A percentile compares a stretch with the other conserved stretches of the same genome.
These are phyloP conservation scores for Tenodera sinensis DNA, from an alignment of 2,888 invertebrate genomes.

Conservation along the genomic window DNA sequence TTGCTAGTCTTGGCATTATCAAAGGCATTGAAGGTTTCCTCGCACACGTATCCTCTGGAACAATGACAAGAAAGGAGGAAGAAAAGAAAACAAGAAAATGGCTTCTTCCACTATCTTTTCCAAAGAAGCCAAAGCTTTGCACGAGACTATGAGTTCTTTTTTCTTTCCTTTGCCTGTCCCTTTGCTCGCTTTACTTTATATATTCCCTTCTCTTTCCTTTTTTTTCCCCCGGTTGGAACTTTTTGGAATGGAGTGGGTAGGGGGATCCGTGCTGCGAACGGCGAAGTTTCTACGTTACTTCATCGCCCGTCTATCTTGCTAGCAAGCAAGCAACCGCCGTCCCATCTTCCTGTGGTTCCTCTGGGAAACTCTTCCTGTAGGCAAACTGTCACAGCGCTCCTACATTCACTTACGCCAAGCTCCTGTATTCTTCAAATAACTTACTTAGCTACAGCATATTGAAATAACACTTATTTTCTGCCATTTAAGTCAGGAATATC, in stretches of 20 bases:
- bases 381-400: neutral
- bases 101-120: slow-evolving; percentile 8
- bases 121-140: neutral
- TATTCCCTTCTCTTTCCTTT: neutral
- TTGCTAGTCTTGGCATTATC: neutral
- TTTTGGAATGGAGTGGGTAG: neutral
- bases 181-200: neutral
- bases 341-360: slow-evolving; percentile 10
- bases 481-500: too few species aligned
- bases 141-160: neutral
- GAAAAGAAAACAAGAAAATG: slow-evolving; percentile 4
- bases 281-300: slow-evolving; percentile 13
- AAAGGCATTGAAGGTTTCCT: neutral
- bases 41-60: neutral
- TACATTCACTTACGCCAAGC: neutral
- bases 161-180: neutral
- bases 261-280: neutral
- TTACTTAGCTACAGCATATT: too few species aligned
- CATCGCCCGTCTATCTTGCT: slow-evolving; percentile 1
- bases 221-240: neutral
- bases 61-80: neutral
- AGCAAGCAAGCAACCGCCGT: neutral
- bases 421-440: neutral
- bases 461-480: too few species aligned
- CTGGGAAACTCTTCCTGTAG: slow-evolving; percentile 5